These are phyloP conservation scores for Thymelicus lineola DNA, from an alignment of 2,888 invertebrate genomes.

Conservation along the genomic window DNA sequence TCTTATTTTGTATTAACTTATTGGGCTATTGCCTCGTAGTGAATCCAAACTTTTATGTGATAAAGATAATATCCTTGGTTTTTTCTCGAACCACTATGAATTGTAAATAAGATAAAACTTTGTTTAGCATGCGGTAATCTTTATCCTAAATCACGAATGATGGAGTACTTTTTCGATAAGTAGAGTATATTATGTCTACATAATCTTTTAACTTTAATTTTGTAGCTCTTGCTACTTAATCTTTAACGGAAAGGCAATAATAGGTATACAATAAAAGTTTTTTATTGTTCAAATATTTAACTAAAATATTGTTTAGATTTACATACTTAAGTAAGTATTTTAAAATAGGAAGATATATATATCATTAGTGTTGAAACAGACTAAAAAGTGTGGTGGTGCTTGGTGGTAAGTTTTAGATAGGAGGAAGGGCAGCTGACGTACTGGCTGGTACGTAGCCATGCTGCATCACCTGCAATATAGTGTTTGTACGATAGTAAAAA, in stretches of 20 bases:
- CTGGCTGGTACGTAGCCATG: no score
- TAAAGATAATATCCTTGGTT: constrained; percentile 74
- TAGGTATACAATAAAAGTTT: constrained; percentile 73
- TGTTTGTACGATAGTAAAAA: constrained; percentile 54
- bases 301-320: constrained; percentile 61
- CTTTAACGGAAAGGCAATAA: constrained; percentile 78
- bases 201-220: constrained; percentile 47
- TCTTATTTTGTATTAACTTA: constrained; percentile 61
- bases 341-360: constrained; percentile 61
- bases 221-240: constrained; percentile 52
- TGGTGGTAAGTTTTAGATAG: constrained; percentile 54
- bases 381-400: constrained; percentile 68
- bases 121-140: constrained; percentile 68
- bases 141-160: constrained; percentile 62
- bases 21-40: constrained; percentile 79
- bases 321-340: constrained; percentile 63
- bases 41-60: constrained; percentile 75
- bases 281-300: constrained; percentile 75
- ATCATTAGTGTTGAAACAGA: constrained; percentile 65
- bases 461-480: constrained; percentile 58
- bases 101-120: constrained; percentile 79
- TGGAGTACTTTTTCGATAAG: constrained; percentile 56
- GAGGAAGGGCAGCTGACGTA: constrained; percentile 30
- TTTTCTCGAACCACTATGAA: constrained; percentile 70
- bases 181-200: constrained; percentile 42